Percentiles rank a stretch among this genome's conserved stretches.
Conservation (phyloP, 1,140 invertebrate genomes). For the Rhagoletis pomonella region DNA sequence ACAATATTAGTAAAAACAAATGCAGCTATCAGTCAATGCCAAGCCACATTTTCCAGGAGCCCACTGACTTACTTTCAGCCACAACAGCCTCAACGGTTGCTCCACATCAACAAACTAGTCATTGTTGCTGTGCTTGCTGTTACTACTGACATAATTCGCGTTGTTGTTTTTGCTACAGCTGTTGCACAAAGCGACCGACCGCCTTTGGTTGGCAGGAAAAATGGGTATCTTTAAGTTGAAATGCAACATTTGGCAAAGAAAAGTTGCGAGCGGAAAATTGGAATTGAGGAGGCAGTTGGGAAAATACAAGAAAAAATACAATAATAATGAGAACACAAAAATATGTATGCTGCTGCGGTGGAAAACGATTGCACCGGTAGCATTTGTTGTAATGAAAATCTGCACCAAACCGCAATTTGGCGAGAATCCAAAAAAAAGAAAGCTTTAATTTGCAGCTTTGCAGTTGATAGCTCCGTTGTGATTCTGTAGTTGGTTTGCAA, state of each 20-base stretch:
- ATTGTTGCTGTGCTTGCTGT: background rate
- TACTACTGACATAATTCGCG: background rate
- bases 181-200: constrained; percentile 11
- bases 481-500: background rate
- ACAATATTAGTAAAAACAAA: background rate
- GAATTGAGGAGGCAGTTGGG: background rate
- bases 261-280: constrained; percentile 38
- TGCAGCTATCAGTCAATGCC: background rate
- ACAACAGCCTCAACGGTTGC: background rate
- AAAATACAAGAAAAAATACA: background rate
- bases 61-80: constrained; percentile 44
- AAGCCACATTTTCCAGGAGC: constrained; percentile 16
- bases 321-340: background rate
- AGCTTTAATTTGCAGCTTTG: background rate
- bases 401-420: background rate
- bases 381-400: background rate
- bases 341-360: background rate
- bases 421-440: background rate
- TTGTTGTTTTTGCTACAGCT: background rate
- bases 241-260: constrained; percentile 32
- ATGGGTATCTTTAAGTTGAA: constrained; percentile 14
- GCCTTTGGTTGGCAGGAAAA: constrained; percentile 22
- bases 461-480: background rate
- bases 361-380: background rate
- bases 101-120: constrained; percentile 42